These are phyloP conservation scores for Brachypteracias leptosomus DNA, from an alignment of 2,113 vertebrate genomes.

Conservation along the genomic window DNA sequence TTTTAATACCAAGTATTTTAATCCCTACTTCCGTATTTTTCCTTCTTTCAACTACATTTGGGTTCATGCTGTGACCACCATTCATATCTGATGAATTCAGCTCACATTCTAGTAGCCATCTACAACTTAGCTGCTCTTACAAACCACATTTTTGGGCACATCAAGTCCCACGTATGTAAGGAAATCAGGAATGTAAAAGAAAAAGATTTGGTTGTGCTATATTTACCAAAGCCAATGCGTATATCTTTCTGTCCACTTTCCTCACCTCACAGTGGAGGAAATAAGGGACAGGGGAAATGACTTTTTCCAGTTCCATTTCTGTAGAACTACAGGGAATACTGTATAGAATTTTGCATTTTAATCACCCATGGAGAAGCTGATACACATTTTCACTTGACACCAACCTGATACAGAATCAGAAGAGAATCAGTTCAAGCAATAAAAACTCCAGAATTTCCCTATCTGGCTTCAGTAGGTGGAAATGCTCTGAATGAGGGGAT, in stretches of 20 bases:
- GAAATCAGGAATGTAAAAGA: neutral
- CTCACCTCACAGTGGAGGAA: rapidly evolving
- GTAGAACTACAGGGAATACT: neutral
- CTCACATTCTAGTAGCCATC: neutral
- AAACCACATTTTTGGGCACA: neutral
- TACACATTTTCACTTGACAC: neutral
- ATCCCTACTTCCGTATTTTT: neutral
- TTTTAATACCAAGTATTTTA: neutral
- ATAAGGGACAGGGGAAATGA: neutral
- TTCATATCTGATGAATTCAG: neutral
- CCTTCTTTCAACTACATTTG: neutral
- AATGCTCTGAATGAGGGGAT: neutral
- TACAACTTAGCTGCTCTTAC: neutral
- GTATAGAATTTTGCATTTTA: neutral
- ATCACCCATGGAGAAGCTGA: neutral
- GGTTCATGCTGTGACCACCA: neutral
- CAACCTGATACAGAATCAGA: neutral
- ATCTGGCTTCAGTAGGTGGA: neutral
- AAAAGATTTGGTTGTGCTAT: neutral
- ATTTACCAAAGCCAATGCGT: neutral
- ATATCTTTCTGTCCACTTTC: too few relatives aligned
- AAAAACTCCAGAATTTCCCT: rapidly evolving
- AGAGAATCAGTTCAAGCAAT: neutral
- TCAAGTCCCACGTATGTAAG: neutral
- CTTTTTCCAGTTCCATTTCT: neutral